phyloP scores from a whole-genome alignment of 2,888 invertebrate genomes.

The Halictus ligatus region DNA sequence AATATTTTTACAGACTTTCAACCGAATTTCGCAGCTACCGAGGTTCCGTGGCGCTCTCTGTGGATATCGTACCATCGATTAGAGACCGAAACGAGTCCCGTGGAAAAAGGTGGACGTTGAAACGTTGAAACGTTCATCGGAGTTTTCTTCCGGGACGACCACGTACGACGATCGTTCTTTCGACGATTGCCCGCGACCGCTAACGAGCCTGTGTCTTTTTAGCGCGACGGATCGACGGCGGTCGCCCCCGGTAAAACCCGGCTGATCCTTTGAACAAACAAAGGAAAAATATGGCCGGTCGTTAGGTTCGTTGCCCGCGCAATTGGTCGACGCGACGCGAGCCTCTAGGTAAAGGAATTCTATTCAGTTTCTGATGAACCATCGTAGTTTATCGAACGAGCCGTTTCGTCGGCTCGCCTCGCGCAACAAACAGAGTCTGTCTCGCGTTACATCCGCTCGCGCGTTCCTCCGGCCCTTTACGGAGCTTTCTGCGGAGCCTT shows the following conservation, averaged over 20 bases:
- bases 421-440: background rate
- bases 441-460: background rate
- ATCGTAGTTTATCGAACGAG: background rate
- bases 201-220: constrained; percentile 71
- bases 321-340: background rate
- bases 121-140: constrained; percentile 38
- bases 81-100: background rate
- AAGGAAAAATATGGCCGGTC: background rate
- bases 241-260: constrained; percentile 6
- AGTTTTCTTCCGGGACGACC: constrained; percentile 61
- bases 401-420: background rate
- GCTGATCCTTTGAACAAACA: background rate
- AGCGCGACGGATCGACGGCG: constrained; percentile 46
- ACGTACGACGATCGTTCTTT: constrained; percentile 62
- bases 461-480: background rate
- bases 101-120: constrained; percentile 42
- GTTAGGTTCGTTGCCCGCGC: background rate
- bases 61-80: background rate
- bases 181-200: constrained; percentile 54
- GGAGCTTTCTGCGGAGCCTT: background rate
- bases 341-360: background rate
- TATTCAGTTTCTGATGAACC: constrained; percentile 1
- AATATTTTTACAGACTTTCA: background rate
- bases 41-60: background rate
- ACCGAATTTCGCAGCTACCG: background rate